These are phyloP conservation scores for Piaya cayana DNA, from an alignment of 2,113 vertebrate species.

Conservation along the genomic window DNA sequence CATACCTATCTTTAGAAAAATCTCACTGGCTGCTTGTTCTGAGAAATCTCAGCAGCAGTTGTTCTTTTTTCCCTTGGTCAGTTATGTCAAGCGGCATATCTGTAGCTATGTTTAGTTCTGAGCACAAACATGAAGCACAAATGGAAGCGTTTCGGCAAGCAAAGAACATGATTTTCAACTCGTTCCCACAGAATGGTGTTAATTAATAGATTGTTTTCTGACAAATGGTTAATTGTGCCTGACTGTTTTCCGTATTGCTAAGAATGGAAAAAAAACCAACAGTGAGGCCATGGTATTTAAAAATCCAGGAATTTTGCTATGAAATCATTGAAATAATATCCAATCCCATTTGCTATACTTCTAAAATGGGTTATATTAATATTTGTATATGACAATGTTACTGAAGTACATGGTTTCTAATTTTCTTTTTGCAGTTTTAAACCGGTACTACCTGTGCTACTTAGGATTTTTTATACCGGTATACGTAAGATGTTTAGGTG, in stretches of 20 bases:
- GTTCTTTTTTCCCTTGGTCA: slow-evolving; percentile 34
- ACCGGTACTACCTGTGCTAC: not conserved
- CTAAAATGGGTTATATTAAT: not conserved
- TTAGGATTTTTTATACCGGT: not conserved
- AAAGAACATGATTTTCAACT: not conserved
- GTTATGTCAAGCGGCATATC: slow-evolving; percentile 1
- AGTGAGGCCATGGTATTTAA: not conserved
- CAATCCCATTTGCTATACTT: not conserved
- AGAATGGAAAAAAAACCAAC: slow-evolving; percentile 7
- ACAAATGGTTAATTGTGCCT: slow-evolving; percentile 54
- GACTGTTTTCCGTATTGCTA: slow-evolving; percentile 14
- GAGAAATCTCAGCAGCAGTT: not conserved
- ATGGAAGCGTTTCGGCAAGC: slow-evolving; percentile 39
- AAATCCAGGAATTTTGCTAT: not conserved
- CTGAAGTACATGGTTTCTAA: not conserved
- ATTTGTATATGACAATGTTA: not conserved
- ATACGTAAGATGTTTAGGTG: not conserved
- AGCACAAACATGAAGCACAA: slow-evolving; percentile 31
- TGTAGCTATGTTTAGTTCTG: slow-evolving; percentile 44
- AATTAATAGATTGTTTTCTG: slow-evolving; percentile 58
- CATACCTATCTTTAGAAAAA: slow-evolving; percentile 23
- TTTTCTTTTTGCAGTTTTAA: not conserved
- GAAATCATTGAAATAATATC: not conserved
- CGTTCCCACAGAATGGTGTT: slow-evolving; percentile 22
- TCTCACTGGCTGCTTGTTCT: not conserved